A percentile compares a stretch with the other conserved stretches of the same genome.
phyloP scores from a whole-genome alignment of 2,113 vertebrate genomes.

The Nesoenas mayeri region DNA sequence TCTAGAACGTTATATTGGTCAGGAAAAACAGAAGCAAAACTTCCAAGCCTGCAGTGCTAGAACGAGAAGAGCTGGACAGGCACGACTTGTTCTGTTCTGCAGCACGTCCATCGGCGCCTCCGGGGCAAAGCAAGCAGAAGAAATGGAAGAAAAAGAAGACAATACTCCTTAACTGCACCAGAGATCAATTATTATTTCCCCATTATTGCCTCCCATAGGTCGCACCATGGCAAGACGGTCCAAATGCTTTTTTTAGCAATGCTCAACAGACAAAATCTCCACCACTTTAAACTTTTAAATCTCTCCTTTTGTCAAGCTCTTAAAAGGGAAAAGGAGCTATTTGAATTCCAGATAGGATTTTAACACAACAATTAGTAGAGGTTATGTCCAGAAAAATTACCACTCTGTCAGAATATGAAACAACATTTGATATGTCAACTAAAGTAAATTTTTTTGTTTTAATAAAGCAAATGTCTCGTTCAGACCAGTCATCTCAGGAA shows the following conservation, averaged over 20 bases:
- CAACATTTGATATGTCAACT: not conserved
- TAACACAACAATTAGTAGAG: conserved; percentile 18
- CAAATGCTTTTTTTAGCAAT: not conserved
- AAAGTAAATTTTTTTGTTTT: not conserved
- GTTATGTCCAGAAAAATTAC: conserved; percentile 8
- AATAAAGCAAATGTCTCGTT: not conserved
- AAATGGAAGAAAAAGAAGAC: not conserved
- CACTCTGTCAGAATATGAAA: not conserved
- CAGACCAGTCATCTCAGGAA: conserved; percentile 5
- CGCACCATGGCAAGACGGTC: not conserved
- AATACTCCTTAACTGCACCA: not conserved
- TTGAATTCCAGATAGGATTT: conserved; percentile 24
- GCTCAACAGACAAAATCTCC: not conserved
- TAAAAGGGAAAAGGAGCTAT: not conserved
- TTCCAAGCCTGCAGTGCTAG: not conserved
- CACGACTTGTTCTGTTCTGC: no score
- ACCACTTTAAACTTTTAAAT: not conserved
- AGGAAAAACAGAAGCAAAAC: not conserved
- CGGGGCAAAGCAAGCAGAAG: not conserved
- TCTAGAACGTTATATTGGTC: not conserved
- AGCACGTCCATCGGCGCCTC: not conserved
- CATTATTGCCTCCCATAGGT: not conserved
- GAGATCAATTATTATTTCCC: not conserved
- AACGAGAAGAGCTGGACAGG: not conserved
- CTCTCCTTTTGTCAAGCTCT: not conserved